A percentile compares a stretch with the other conserved stretches of the same genome.
Evolutionary conservation across 2,113 vertebrate genomes (phyloP).

Genomic region (Sapajus apella): DNA sequence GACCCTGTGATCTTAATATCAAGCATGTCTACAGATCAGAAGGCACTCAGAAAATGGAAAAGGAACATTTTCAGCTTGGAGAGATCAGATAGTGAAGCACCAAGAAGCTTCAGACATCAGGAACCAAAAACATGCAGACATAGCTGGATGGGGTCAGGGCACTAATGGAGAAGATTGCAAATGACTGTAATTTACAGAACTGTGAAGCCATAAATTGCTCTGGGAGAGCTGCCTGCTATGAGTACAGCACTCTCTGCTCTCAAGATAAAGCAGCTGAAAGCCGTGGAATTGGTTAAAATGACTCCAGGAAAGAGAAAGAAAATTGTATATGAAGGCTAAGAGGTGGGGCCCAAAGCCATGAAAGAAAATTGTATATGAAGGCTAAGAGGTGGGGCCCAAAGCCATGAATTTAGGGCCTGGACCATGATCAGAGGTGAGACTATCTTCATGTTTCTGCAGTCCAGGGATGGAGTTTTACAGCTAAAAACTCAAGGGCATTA

Average conservation of each 20-base stretch:
- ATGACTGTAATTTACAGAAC: slow-evolving; percentile 78
- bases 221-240: slow-evolving; percentile 66
- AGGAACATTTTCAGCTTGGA: slow-evolving; percentile 22
- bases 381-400: slow-evolving; percentile 35
- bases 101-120: slow-evolving; percentile 52
- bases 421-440: background rate
- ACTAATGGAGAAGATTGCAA: slow-evolving; percentile 75
- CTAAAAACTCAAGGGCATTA: background rate
- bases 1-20: background rate
- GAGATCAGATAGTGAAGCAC: slow-evolving; percentile 48
- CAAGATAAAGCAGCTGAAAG: slow-evolving; percentile 66
- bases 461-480: background rate
- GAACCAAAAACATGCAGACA: slow-evolving; percentile 64
- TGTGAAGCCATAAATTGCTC: slow-evolving; percentile 68
- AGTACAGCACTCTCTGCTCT: slow-evolving; percentile 64
- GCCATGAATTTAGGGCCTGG: background rate
- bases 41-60: slow-evolving; percentile 3
- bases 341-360: background rate
- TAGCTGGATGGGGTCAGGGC: slow-evolving; percentile 68
- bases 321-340: slow-evolving; percentile 53
- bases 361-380: slow-evolving; percentile 54
- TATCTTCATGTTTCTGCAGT: background rate
- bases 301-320: slow-evolving; percentile 63
- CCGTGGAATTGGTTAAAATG: slow-evolving; percentile 68
- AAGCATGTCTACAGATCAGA: background rate